A percentile compares a stretch with the other conserved stretches of the same genome.
Conservation (phyloP, 2,888 invertebrate species). For the Allygus modestus region DNA sequence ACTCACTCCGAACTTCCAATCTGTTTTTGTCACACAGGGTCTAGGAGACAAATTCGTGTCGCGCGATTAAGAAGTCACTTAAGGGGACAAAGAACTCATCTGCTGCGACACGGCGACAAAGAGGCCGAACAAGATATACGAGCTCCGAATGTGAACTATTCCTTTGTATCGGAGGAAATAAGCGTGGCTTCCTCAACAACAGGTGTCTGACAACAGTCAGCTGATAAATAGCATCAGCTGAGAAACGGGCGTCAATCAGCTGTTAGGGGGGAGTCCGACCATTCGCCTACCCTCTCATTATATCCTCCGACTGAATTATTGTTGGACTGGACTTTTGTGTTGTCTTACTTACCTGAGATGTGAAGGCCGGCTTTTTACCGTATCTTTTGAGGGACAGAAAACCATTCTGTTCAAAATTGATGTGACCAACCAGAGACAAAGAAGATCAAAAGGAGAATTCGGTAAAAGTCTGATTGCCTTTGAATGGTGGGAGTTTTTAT, state of each 20-base stretch:
- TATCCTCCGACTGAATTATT: constrained; percentile 15
- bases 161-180: constrained; percentile 18
- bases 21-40: constrained; percentile 12
- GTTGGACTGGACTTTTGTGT: not conserved
- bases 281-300: constrained; percentile 1
- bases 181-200: constrained; percentile 26
- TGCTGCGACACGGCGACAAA: not conserved
- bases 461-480: too few relatives aligned
- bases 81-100: constrained; percentile 20
- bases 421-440: not conserved
- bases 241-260: constrained; percentile 22
- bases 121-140: constrained; percentile 27
- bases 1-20: too few relatives aligned
- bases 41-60: not conserved
- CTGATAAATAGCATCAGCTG: constrained; percentile 24
- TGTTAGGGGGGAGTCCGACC: not conserved
- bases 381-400: not conserved
- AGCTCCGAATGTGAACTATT: constrained; percentile 26
- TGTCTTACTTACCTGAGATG: not conserved
- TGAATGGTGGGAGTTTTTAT: too few relatives aligned
- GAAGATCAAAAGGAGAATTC: not conserved
- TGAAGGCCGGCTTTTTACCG: not conserved
- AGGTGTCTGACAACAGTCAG: constrained; percentile 42
- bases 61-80: constrained; percentile 18
- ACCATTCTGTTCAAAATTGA: not conserved